phyloP scores from a whole-genome alignment of 2,888 invertebrate species.

The Galerucella pusilla region DNA sequence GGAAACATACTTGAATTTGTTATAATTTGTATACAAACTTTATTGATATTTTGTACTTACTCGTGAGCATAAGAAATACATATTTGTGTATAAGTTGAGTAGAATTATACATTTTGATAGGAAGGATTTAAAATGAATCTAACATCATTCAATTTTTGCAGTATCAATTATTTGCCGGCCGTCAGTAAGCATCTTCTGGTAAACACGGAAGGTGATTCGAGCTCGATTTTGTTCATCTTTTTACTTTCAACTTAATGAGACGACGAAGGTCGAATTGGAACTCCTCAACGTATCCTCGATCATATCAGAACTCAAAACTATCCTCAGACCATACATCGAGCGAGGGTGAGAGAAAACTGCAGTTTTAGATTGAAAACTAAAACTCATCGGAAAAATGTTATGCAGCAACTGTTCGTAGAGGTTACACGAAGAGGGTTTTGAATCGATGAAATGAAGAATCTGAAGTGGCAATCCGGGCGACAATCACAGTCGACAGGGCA shows the following conservation, averaged over 20 bases:
- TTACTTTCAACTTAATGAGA: conserved; percentile 11
- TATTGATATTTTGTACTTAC: neutral
- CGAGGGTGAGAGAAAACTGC: neutral
- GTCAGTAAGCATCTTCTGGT: conserved; percentile 62
- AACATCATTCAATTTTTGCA: conserved; percentile 61
- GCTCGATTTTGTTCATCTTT: conserved; percentile 51
- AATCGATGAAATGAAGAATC: conserved; percentile 51
- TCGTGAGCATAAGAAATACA: neutral
- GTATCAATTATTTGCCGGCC: conserved; percentile 66
- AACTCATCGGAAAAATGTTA: conserved; percentile 34
- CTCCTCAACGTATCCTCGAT: neutral
- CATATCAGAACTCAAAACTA: neutral
- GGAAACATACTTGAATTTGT: neutral
- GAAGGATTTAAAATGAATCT: neutral
- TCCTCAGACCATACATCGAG: neutral
- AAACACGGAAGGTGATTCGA: conserved; percentile 50
- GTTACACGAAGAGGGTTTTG: conserved; percentile 1
- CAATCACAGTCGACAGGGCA: conserved; percentile 60
- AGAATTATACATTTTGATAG: neutral
- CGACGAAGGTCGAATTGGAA: conserved; percentile 9
- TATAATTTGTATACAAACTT: neutral
- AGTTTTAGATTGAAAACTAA: neutral
- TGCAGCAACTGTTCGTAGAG: neutral
- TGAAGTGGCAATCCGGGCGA: conserved; percentile 62
- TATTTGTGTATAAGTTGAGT: neutral